A percentile compares a stretch with the other conserved stretches of the same genome.
Evolutionary conservation across 2,888 invertebrate genomes (phyloP).

Genomic region (Nebria salina): DNA sequence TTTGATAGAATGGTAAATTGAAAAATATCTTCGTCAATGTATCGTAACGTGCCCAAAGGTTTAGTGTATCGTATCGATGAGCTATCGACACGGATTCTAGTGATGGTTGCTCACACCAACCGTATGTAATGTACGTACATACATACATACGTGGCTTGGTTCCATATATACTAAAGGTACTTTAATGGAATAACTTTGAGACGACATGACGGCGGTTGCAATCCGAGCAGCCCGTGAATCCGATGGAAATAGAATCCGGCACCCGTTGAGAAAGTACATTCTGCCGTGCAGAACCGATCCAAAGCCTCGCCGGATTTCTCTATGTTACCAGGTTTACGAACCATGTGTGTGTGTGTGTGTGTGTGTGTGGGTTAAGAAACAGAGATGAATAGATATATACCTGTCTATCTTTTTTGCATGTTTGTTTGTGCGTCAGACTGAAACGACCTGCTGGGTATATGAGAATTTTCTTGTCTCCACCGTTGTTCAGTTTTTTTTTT

Average conservation of each 20-base stretch:
- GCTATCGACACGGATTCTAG: constrained; percentile 13
- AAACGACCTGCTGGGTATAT: neutral
- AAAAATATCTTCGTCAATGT: neutral
- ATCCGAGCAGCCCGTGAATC: constrained; percentile 24
- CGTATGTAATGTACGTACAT: neutral
- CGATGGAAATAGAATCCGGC: constrained; percentile 39
- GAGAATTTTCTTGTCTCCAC: neutral
- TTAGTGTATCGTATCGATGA: neutral
- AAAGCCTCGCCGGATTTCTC: constrained; percentile 12
- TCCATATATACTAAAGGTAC: constrained; percentile 34
- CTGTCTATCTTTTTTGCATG: neutral
- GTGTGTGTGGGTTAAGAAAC: constrained; percentile 23
- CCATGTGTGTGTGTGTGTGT: neutral
- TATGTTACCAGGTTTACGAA: constrained; percentile 16
- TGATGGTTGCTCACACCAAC: constrained; percentile 10
- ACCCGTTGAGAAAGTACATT: constrained; percentile 35
- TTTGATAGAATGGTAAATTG: constrained; percentile 18
- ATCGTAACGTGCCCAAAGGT: neutral
- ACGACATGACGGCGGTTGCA: constrained; percentile 24
- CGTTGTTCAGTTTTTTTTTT: neutral
- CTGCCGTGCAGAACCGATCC: constrained; percentile 30
- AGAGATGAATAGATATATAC: constrained; percentile 23
- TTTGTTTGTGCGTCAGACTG: neutral
- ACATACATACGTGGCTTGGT: constrained; percentile 30
- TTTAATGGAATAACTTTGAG: constrained; percentile 44